A percentile compares a stretch with the other conserved stretches of the same genome.
Conservation (phyloP, 2,888 invertebrate genomes). For the Epinotia bilunana region DNA sequence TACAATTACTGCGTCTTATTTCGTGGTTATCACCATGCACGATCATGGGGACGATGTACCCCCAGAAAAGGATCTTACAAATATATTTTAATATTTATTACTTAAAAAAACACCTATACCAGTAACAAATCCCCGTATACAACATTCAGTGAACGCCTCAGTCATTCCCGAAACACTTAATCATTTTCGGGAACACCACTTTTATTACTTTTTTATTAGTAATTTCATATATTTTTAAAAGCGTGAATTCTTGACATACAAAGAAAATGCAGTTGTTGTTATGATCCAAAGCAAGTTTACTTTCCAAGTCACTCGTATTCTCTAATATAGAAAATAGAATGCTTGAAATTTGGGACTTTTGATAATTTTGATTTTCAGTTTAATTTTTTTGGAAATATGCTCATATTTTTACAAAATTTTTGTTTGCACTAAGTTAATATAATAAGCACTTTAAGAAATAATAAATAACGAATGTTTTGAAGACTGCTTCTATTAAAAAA, state of each 20-base stretch:
- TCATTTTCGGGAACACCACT: neutral
- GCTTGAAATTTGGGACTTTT: neutral
- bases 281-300: neutral
- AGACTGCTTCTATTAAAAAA: neutral
- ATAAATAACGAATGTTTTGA: neutral
- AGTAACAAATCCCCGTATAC: too few species aligned
- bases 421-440: neutral
- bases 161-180: neutral
- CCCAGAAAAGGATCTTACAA: too few species aligned
- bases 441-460: neutral
- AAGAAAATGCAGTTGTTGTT: neutral
- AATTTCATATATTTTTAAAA: neutral
- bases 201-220: neutral
- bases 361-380: neutral
- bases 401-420: neutral
- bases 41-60: too few species aligned
- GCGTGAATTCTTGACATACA: neutral
- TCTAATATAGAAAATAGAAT: neutral
- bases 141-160: too few species aligned
- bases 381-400: neutral
- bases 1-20: too few species aligned
- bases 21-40: too few species aligned
- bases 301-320: neutral
- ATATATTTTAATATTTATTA: constrained; percentile 4
- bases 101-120: neutral